Evolutionary conservation across 2,797 vertebrate species (phyloP), one percentile per base, ranked within the genome.

Genomic region (Falco columbarius): DNA sequence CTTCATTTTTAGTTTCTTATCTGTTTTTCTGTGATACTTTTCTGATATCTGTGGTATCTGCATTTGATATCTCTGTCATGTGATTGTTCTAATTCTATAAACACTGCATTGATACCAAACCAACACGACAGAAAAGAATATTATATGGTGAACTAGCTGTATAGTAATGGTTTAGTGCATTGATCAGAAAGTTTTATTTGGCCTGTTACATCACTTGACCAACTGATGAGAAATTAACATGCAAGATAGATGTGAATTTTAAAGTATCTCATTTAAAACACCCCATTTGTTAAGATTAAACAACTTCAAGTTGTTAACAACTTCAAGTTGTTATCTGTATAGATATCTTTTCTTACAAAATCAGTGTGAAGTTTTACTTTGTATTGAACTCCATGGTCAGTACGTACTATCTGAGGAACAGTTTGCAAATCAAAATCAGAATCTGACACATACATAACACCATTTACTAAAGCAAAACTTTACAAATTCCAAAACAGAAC

Each of bases 21-120:
- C 66, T 84, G 10, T 67, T 93, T 83, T 74, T 70, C 88, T 90
- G 49, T 90, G 73, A 32, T 89, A 30, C 32, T 86, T 96, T 86
- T 86, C 80, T 61, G 20, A 51, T 89, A n/a, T 90, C 29, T 83
- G 1, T 77, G 34, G 12, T 84, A 56, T 90, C 59, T 94, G n/a
- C 18, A 4, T 72, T 90, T 62, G 27, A 27, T 89, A 52, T 89
- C 40, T 86, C 59, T 96, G 76, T 93, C 16, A 20, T 88, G 46
- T 83, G 32, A 79, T 44, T 88, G 47, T 86, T 84, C 85, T 91
- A 54, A 46, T 81, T 96, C 63, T 85, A 19, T 49, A 66, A 86
- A n/a, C 13, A 46, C 19, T 49, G 13, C 9, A 2, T 15, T 73
- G 47, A 26, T 59, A 30, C 20, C 10, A 54, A 30, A n/a, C 9